These are phyloP conservation scores for Saturnia pavonia DNA, from an alignment of 2,888 invertebrate genomes.

Conservation along the genomic window DNA sequence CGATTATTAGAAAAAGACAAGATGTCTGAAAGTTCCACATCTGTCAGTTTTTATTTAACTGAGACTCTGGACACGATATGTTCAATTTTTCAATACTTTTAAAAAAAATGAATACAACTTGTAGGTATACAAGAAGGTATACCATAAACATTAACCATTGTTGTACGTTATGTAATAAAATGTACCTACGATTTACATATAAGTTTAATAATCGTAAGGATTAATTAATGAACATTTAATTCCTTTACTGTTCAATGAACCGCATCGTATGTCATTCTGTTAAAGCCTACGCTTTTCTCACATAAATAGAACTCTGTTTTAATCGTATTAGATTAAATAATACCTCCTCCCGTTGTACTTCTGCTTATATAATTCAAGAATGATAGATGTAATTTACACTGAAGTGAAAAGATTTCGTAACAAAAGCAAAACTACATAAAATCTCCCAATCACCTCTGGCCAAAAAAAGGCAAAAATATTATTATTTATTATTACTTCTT, in stretches of 20 bases:
- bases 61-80: too few species aligned
- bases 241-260: conserved; percentile 6
- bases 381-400: background rate
- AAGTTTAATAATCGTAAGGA: background rate
- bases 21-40: too few species aligned
- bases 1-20: too few species aligned
- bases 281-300: background rate
- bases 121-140: too few species aligned
- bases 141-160: background rate
- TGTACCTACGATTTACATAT: background rate
- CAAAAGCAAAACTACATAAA: background rate
- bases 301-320: background rate
- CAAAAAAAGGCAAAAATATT: too few species aligned
- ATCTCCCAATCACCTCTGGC: too few species aligned
- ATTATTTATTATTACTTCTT: too few species aligned
- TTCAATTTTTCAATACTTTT: too few species aligned
- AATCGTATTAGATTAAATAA: background rate
- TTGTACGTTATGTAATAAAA: background rate
- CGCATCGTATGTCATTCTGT: background rate
- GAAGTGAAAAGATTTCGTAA: background rate
- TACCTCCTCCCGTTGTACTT: background rate
- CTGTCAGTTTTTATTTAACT: too few species aligned
- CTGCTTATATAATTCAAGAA: background rate
- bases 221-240: background rate
- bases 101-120: too few species aligned